Conservation (phyloP, 2,888 invertebrate genomes). For the Xylota sylvarum region DNA sequence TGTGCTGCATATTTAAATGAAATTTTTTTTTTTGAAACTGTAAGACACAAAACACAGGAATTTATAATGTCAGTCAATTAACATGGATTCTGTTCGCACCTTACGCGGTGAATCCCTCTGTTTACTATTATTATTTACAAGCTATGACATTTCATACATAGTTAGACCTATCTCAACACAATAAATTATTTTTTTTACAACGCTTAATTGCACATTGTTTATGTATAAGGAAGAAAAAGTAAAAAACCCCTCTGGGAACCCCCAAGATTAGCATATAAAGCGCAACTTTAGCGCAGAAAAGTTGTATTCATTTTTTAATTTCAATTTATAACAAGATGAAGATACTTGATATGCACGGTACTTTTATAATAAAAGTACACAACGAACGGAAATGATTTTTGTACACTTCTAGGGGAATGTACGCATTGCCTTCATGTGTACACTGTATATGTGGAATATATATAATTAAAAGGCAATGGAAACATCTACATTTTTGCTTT, state of each 20-base stretch:
- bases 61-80: neutral
- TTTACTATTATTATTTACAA: neutral
- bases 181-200: neutral
- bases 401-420: neutral
- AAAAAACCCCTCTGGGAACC: neutral
- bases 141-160: neutral
- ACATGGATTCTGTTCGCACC: neutral
- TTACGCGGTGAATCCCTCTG: slow-evolving; percentile 9
- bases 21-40: neutral
- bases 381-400: slow-evolving; percentile 15
- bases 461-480: neutral
- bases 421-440: too few relatives aligned
- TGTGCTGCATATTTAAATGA: too few relatives aligned
- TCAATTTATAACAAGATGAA: too few relatives aligned
- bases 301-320: too few relatives aligned
- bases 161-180: slow-evolving; percentile 35
- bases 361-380: neutral
- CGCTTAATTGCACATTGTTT: neutral
- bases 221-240: neutral
- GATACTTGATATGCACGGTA: neutral
- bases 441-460: too few relatives aligned
- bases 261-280: neutral
- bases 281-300: neutral
- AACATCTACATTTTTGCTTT: neutral
- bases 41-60: neutral